phyloP scores from a whole-genome alignment of 1,140 invertebrate species.

The Penaeus japonicus region DNA sequence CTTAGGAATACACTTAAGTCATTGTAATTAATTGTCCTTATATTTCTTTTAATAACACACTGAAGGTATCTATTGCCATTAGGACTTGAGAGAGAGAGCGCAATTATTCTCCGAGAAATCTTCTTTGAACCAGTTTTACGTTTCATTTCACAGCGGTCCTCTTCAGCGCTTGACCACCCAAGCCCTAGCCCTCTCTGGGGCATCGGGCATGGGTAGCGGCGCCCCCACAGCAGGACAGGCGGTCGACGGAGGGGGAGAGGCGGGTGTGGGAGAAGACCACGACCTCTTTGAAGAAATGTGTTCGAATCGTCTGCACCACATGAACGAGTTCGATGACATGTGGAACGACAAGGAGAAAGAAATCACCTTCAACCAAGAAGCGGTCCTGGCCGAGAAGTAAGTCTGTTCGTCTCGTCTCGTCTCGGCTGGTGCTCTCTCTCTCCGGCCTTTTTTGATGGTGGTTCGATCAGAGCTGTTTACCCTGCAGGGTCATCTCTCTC shows the following conservation, averaged over 20 bases:
- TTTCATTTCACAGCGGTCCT: conserved; percentile 39
- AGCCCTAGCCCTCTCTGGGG: conserved; percentile 23
- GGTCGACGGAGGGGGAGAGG: conserved; percentile 34
- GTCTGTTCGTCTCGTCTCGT: neutral
- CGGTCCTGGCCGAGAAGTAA: conserved; percentile 19
- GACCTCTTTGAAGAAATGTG: conserved; percentile 47
- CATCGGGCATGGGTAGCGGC: neutral
- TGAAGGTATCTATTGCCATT: too few species aligned
- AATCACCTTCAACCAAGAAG: conserved; percentile 42
- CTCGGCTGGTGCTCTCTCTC: too few species aligned
- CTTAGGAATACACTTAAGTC: too few species aligned
- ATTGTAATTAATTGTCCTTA: too few species aligned
- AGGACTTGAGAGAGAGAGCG: too few species aligned
- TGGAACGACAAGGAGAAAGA: conserved; percentile 43
- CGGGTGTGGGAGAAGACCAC: neutral
- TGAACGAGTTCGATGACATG: conserved; percentile 33
- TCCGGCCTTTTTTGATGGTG: too few species aligned
- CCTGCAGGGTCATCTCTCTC: too few species aligned
- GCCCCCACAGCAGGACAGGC: neutral
- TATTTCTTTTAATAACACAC: too few species aligned
- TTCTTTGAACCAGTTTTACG: neutral
- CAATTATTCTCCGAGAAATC: too few species aligned
- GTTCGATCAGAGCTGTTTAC: too few species aligned
- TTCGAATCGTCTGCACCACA: neutral
- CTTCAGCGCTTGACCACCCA: conserved; percentile 40